Evolutionary conservation across 2,797 vertebrate genomes (phyloP), one percentile per base, ranked within the genome.

Genomic region (Danio choprae): DNA sequence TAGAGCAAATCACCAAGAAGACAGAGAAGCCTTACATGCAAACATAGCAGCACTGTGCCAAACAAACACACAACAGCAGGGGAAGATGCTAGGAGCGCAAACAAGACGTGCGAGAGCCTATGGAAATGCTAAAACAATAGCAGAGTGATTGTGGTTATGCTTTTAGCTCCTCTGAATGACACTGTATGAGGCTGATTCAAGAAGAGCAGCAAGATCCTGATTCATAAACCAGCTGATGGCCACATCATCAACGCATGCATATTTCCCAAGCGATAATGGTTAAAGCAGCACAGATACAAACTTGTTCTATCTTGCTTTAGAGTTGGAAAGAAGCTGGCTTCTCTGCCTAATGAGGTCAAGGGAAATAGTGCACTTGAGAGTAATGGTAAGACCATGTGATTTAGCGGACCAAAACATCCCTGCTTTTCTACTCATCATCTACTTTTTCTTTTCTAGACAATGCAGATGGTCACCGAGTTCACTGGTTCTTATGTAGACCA

Each of bases 141-240:
- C 9, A 44, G 5, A 41, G 38, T 53, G 36, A 75, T 11, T 15
- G 18, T 6, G 6, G 20, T 68, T 11, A 43, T 44, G 22, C 56
- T 68, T 74, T 75, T 59, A 74, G 36, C 36, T 71, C 10, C 46
- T 71, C 36, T 50, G 41, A 77, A 73, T 64, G n/a, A 36, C 22
- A 20, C 69, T 73, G 36, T n/a, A 68, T 65, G 60, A 41, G 16
- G 67, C 64, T 43, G 56, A 73, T 81, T 81, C 51, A 65, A 65
- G 60, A 67, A 16, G 36, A 59, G 53, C 68, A 50, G 69, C 40
- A 64, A 53, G 67, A 72, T 41, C 51, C 56, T 83, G 81, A 83
- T 63, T 83, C 81, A 79, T 29, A 15, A 43, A 62, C 40, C 77
- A 71, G 81, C 71, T 83, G 81, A 83, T 53, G 18, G 83, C 73